Conservation (phyloP, 2,888 invertebrate species). For the Lepidochrysops patricia region DNA sequence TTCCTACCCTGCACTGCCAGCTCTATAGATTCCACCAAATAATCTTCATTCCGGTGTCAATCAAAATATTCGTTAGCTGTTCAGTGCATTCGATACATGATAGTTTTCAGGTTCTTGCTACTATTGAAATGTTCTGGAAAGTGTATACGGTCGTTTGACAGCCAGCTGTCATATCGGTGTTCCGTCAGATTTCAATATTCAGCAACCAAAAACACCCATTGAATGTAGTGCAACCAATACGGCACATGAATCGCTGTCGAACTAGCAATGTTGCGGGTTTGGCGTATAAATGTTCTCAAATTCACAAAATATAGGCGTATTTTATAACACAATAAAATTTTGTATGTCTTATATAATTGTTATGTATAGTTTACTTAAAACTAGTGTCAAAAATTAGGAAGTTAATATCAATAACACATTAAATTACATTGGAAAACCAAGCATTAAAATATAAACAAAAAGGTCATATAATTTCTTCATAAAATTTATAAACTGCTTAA, state of each 20-base stretch:
- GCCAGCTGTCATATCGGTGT: background rate
- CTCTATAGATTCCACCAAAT: too few species aligned
- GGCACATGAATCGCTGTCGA: background rate
- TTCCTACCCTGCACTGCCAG: too few species aligned
- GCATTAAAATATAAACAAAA: background rate
- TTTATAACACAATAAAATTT: too few species aligned
- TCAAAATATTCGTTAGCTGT: background rate
- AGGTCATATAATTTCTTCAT: too few species aligned
- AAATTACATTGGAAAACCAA: too few species aligned
- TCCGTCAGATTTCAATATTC: background rate
- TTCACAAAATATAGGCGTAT: too few species aligned
- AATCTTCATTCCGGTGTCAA: background rate
- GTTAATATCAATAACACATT: too few species aligned
- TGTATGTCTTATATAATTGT: too few species aligned
- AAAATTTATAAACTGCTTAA: background rate
- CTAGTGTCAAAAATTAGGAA: too few species aligned
- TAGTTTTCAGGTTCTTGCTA: background rate
- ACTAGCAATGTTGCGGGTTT: background rate
- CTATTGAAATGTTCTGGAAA: background rate
- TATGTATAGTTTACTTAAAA: too few species aligned
- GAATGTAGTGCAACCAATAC: background rate
- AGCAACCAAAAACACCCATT: background rate
- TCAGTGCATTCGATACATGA: background rate
- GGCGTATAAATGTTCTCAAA: background rate
- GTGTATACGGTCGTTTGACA: constrained; percentile 1